Base-by-base conservation (phyloP, 2,888 invertebrate genomes). In the Drosophila cognata region DNA sequence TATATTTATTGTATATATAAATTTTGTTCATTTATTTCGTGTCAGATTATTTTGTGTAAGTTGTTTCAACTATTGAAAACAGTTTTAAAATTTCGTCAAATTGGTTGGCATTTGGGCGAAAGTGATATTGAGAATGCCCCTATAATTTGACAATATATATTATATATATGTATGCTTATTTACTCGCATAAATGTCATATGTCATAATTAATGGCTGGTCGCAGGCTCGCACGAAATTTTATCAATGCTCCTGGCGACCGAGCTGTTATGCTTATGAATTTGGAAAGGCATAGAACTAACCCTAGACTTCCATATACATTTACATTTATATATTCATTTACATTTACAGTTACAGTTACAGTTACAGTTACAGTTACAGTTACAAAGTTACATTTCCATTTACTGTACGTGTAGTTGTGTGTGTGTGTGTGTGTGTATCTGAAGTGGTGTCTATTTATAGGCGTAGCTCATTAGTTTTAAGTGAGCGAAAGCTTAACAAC, bases 401-500 rank as follows among this genome's bases (percentile, higher is more conserved):
- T 72, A 74, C 18, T 29, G 51, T 28, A 8, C 6, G 68, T 31
- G 61, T 61, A 41, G 64, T 2, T 56, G 71, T 21, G 31, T 67
- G 61, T 46, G 31, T 67, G 61, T 46, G 53, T 43, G 53, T 21
- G 21, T 21, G 53, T 43, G 53, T 48, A 43, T 38, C 51, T 28
- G 29, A 41, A 38, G 70, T 52, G 18, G 56, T 60, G 72, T 69
- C 89, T 87, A 87, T 87, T 89, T 87, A 83, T 89, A 88, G 72
- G 79, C 81, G 82, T 77, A 78, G 81, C 87, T 87, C 87, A 87
- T 87, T 87, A 87, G 89, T 89, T 85, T 85, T 86, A 85, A 85
- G 85, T 85, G 85, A 85, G 84, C 84, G 84, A 85, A 82, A 88
- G 86, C 85, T 88, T 86, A 80, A 82, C 89, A 84, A 88, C 85